Conservation (phyloP, 2,888 invertebrate genomes). For the Lasioglossum oenotherae region DNA sequence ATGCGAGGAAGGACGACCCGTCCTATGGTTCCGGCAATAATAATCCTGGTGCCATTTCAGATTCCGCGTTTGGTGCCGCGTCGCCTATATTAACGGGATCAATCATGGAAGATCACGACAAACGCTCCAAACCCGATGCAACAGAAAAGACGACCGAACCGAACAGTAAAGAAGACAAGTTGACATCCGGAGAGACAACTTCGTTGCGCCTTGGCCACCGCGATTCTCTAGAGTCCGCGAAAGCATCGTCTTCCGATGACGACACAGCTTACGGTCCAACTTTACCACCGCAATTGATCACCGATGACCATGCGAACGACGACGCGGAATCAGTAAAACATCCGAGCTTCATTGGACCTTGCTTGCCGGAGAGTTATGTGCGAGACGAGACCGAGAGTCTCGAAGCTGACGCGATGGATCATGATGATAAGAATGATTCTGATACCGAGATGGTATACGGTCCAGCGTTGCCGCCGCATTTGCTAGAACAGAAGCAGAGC, state of each 20-base stretch:
- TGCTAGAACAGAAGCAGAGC: constrained; percentile 64
- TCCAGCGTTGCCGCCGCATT: constrained; percentile 83
- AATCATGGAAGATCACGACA: constrained; percentile 36
- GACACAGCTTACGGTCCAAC: constrained; percentile 64
- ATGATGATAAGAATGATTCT: constrained; percentile 18
- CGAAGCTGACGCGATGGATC: constrained; percentile 11
- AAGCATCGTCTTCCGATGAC: constrained; percentile 14
- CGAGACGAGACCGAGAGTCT: constrained; percentile 19
- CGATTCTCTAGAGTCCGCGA: constrained; percentile 19
- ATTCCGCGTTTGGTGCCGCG: constrained; percentile 70
- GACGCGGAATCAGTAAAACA: constrained; percentile 14
- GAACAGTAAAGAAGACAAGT: constrained; percentile 32
- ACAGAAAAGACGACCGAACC: constrained; percentile 40
- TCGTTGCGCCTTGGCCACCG: constrained; percentile 35
- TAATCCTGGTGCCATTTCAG: constrained; percentile 79
- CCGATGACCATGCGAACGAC: constrained; percentile 23
- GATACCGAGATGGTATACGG: constrained; percentile 73
- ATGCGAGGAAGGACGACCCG: constrained; percentile 68
- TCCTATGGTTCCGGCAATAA: constrained; percentile 72
- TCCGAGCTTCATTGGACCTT: constrained; percentile 76
- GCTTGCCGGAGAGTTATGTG: constrained; percentile 78
- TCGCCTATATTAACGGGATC: constrained; percentile 60
- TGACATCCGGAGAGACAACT: constrained; percentile 31
- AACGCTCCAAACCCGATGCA: constrained; percentile 34
- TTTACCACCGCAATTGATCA: constrained; percentile 66